Conservation (phyloP, 2,113 vertebrate species). For the Phocoena sinus region DNA sequence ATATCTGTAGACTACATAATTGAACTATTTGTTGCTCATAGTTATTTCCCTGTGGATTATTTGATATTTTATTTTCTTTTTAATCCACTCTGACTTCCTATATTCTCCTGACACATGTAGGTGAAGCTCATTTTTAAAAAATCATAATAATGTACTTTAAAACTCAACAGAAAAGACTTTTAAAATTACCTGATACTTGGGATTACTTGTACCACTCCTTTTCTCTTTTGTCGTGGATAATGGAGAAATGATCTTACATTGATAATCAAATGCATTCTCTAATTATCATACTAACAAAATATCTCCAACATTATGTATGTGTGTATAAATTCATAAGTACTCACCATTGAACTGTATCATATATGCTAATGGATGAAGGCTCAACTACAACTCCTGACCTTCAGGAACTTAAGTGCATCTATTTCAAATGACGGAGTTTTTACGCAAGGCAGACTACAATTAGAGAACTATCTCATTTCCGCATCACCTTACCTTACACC, state of each 20-base stretch:
- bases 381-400: neutral
- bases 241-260: neutral
- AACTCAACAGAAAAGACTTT: conserved; percentile 14
- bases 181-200: neutral
- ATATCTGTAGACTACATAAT: neutral
- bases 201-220: neutral
- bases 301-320: neutral
- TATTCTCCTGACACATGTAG: neutral
- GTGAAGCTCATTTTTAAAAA: neutral
- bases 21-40: neutral
- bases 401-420: conserved; percentile 17
- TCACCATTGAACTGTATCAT: neutral
- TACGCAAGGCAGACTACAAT: neutral
- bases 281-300: conserved; percentile 1
- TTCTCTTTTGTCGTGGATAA: neutral
- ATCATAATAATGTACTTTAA: neutral
- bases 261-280: neutral
- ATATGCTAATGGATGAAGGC: conserved; percentile 7
- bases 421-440: neutral
- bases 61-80: conserved; percentile 25
- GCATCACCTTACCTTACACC: neutral
- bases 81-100: neutral
- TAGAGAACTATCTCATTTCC: neutral
- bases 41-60: neutral
- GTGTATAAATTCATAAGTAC: neutral